Conservation (phyloP, 2,797 vertebrate species). For the Tokudaia muenninki region DNA sequence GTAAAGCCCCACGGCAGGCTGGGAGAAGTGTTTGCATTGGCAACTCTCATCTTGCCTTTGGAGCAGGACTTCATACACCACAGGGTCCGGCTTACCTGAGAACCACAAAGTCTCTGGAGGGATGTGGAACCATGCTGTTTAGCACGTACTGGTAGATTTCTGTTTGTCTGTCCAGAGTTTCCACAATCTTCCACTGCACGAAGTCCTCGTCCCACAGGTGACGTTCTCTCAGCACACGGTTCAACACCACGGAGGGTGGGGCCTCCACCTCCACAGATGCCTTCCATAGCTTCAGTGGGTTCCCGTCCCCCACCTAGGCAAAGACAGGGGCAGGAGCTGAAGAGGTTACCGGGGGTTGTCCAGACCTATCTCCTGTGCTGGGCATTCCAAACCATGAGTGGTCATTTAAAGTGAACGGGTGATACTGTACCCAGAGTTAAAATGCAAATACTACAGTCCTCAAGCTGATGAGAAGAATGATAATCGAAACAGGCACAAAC, state of each 20-base stretch:
- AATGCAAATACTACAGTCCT: background rate
- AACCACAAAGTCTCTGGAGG: constrained; percentile 95
- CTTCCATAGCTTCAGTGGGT: constrained; percentile 95
- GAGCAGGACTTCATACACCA: background rate
- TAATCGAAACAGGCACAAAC: background rate
- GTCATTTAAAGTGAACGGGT: no score
- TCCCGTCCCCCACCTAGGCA: constrained; percentile 95
- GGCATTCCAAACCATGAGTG: background rate
- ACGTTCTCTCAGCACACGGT: constrained; percentile 96
- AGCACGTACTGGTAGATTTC: constrained; percentile 97
- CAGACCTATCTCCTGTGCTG: background rate
- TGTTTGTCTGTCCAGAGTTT: constrained; percentile 95
- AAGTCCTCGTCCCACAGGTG: constrained; percentile 99
- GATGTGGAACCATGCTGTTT: constrained; percentile 97
- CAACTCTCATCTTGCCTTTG: background rate
- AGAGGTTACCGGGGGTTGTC: background rate
- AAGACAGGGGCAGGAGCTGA: constrained; percentile 4
- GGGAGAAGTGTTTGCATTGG: background rate
- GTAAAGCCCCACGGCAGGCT: rapidly evolving
- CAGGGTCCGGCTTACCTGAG: constrained; percentile 90
- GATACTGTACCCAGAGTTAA: background rate
- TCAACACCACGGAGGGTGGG: constrained; percentile 96
- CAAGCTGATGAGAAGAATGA: background rate
- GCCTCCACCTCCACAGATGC: constrained; percentile 97
- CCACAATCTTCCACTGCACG: constrained; percentile 96